Base-by-base conservation (phyloP, 2,113 vertebrate genomes). In the Pygoscelis antarcticus region DNA sequence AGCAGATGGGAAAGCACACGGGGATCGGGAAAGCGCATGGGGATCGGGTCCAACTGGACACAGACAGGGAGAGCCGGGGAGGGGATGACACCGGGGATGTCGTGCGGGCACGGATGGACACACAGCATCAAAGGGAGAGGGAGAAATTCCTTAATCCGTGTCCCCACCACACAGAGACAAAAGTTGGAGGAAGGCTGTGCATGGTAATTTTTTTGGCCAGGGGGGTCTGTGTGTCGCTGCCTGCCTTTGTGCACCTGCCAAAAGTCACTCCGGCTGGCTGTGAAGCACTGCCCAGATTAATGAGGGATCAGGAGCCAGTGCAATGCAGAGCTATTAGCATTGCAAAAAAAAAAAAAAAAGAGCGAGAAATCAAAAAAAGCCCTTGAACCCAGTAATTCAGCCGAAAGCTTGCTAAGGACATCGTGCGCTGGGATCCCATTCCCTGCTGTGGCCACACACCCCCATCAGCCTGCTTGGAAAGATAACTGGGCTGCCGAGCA, bases 241-340 rank as follows among this genome's bases (percentile, higher is more conserved):
- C 76, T 83, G 96, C 91, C 81, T 97, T 97, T 97, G 95, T 97
- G 94, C 74, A 93, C 88, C 97, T 97, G 97, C 97, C 97, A 96
- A 71, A 97, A 97, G 93, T 95, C 90, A 95, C 90, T 94, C 66
- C 0, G 42, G 23, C 95, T 88, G 96, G 69, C 91, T 94, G 91
- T 95, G 89, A 96, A 97, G 83, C 7, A 7, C 88, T 89, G 69
- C 88, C 81, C 95, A 96, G 95, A 97, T 96, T 96, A 96, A 97
- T 93, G 96, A 96, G 91, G 88, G 93, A 97, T 97, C 96, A 96
- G 96, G 57, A 92, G 88, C 61, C 83, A 96, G 96, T 94, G 95
- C 95, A 93, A 89, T 83, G 90, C 85, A 82, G 94, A 87, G 85
- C 80, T 83, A 96, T 97, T 96, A 97, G 95, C 85, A 97, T 80